Base-by-base conservation (phyloP, 1,140 invertebrate species). In the Megathymus violae region DNA sequence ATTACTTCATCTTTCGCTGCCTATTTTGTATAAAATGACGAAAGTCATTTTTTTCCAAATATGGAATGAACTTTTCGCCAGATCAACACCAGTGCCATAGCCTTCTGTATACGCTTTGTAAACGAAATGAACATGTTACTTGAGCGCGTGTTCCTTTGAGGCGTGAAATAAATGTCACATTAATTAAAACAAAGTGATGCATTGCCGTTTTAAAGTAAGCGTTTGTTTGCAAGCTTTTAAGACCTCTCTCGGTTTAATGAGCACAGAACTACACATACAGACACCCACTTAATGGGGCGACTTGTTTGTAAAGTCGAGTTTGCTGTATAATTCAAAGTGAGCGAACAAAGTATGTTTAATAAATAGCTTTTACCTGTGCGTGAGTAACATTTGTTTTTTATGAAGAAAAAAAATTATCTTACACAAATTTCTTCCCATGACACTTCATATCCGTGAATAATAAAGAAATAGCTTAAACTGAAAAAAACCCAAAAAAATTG, bases 171-270 rank as follows among this genome's bases (percentile, higher is more conserved):
- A 36, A 36, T 36, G 34, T 36, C 34, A 36, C 34, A 36, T 36
- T 36, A 36, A 36, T 36, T 36, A 36, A 36, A 36, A 36, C 34
- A 36, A 36, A 36, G 34, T 36, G 34, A 36, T 36, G 34, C 34
- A 36, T 11, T 36, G 34, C n/a, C 34, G 34, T 36, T 36, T 36
- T n/a, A 36, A 36, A 36, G 34, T 36, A 36, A 10, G n/a, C 11
- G 34, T 36, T 36, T 36, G 34, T 36, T 36, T 36, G 34, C 34
- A 36, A 36, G 34, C 34, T 36, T 36, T 36, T 36, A 36, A 36
- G 34, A 36, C 34, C 34, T 36, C 34, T 36, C 27, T 9, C 7
- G 10, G 34, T n/a, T 36, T 36, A 36, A 36, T 36, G 34, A 36
- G 34, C 34, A n/a, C 7, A 31, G 5, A 3, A 31, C 27, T 7